A percentile compares a stretch with the other conserved stretches of the same genome.
Conservation (phyloP, 2,113 vertebrate species). For the Pteropus alecto region DNA sequence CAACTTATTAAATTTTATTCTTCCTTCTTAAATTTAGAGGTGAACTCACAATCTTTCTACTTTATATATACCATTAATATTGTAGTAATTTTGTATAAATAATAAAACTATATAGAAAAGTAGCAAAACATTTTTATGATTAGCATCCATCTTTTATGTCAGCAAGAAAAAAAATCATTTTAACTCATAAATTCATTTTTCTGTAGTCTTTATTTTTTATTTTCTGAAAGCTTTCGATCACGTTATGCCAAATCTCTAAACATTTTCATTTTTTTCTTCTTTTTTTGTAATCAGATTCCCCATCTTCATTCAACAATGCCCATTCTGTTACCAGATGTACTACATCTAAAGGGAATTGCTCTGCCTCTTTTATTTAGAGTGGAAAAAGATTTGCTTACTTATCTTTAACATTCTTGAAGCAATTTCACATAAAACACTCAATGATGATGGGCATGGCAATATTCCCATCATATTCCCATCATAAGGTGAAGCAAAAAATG, state of each 20-base stretch:
- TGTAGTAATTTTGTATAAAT: not conserved
- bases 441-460: not conserved
- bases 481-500: slow-evolving; percentile 51
- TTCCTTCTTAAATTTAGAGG: not conserved
- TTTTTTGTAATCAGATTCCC: slow-evolving; percentile 34
- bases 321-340: slow-evolving; percentile 63
- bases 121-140: slow-evolving; percentile 20
- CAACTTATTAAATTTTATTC: not conserved
- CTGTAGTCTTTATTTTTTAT: slow-evolving; percentile 16
- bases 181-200: not conserved
- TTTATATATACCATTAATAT: not conserved
- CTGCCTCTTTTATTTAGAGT: slow-evolving; percentile 1
- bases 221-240: slow-evolving; percentile 41
- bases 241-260: slow-evolving; percentile 3
- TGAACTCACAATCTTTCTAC: not conserved
- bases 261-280: not conserved
- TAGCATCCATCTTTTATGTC: not conserved
- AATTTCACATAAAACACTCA: slow-evolving; percentile 47
- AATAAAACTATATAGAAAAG: not conserved
- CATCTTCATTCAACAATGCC: slow-evolving; percentile 37
- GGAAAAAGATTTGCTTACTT: slow-evolving; percentile 47
- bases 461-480: no score
- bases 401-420: slow-evolving; percentile 43
- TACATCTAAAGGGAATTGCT: slow-evolving; percentile 46
- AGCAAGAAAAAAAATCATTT: not conserved